These are phyloP conservation scores for Gymnorhina tibicen DNA, from an alignment of 2,113 vertebrate species.

Conservation along the genomic window DNA sequence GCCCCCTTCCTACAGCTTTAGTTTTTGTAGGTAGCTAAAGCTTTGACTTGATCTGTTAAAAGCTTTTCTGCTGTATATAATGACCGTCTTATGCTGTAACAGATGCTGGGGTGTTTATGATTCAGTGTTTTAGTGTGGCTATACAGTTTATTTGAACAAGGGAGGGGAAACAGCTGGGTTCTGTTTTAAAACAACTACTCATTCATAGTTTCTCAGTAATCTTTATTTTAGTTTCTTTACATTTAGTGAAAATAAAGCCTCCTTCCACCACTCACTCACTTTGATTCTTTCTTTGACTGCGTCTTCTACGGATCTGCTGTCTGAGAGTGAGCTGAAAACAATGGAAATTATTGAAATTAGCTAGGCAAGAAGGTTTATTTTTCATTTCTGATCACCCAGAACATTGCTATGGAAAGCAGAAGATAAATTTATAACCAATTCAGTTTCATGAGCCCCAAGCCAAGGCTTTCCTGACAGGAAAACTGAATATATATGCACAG, in stretches of 20 bases:
- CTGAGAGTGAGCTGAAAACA: slow-evolving; percentile 39
- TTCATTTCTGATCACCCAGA: neutral
- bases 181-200: slow-evolving; percentile 65
- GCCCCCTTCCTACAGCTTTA: slow-evolving; percentile 18
- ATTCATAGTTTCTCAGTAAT: slow-evolving; percentile 24
- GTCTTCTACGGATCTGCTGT: neutral
- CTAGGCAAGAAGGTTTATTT: neutral
- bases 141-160: slow-evolving; percentile 24
- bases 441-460: neutral
- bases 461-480: neutral
- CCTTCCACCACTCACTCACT: slow-evolving; percentile 7
- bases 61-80: slow-evolving; percentile 44
- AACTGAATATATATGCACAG: neutral
- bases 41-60: slow-evolving; percentile 28
- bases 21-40: slow-evolving; percentile 41
- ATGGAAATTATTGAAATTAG: neutral
- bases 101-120: neutral
- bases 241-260: slow-evolving; percentile 58
- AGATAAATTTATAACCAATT: neutral
- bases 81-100: neutral
- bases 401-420: neutral
- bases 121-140: neutral
- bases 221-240: slow-evolving; percentile 63
- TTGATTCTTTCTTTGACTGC: slow-evolving; percentile 17
- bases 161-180: slow-evolving; percentile 52